Evolutionary conservation across 2,113 vertebrate genomes (phyloP).

Genomic region (Chaetorhynchus papuensis): DNA sequence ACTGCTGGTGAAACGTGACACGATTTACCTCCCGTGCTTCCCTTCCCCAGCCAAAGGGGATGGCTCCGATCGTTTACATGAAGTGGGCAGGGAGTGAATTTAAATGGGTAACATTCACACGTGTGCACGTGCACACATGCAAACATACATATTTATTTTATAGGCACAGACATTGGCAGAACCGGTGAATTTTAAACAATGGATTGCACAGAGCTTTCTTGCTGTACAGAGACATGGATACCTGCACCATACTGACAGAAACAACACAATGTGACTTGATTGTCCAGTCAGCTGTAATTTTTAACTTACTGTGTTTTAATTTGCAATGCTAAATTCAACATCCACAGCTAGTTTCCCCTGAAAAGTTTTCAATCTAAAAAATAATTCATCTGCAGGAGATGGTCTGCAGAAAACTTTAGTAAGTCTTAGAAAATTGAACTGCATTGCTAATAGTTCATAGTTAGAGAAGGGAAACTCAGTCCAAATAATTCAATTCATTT

Average conservation of each 20-base stretch:
- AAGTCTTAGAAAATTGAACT: not conserved
- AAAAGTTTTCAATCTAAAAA: not conserved
- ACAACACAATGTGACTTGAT: not conserved
- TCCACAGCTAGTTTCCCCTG: not conserved
- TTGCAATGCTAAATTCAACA: not conserved
- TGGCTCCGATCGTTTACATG: not conserved
- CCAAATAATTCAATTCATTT: not conserved
- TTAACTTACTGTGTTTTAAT: not conserved
- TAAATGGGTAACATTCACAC: not conserved
- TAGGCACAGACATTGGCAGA: not conserved
- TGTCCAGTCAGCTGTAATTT: not conserved
- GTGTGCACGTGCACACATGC: rapidly evolving
- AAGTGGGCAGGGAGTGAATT: not conserved
- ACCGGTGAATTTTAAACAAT: not conserved
- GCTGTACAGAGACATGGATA: not conserved
- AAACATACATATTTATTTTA: not conserved
- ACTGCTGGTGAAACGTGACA: not conserved
- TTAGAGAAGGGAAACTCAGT: not conserved
- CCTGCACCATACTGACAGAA: not conserved
- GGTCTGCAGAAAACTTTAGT: not conserved
- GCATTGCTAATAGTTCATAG: not conserved
- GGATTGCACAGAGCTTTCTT: not conserved
- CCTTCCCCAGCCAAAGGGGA: not conserved
- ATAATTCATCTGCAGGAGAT: not conserved
- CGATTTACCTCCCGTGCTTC: not conserved